Percentiles rank a stretch among this genome's conserved stretches.
Conservation (phyloP, 2,888 invertebrate genomes). For the Drosophila dives region DNA sequence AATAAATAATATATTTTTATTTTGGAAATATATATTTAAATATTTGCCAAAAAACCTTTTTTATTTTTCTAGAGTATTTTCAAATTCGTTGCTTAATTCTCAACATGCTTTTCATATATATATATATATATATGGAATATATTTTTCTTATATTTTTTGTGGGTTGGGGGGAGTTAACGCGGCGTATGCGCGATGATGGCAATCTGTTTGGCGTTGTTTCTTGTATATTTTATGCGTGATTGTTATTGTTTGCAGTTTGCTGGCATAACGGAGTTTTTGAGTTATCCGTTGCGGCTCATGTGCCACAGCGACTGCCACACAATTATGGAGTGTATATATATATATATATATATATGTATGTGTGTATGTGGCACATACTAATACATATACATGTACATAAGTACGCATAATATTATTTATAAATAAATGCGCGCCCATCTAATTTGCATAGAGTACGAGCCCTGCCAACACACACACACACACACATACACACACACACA, state of each 20-base stretch:
- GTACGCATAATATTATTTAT: slow-evolving; percentile 74
- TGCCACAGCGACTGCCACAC: slow-evolving; percentile 61
- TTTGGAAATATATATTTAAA: neutral
- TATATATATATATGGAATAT: neutral
- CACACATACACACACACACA: slow-evolving; percentile 2
- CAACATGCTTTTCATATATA: neutral
- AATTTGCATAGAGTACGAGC: slow-evolving; percentile 69
- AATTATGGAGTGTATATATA: slow-evolving; percentile 57
- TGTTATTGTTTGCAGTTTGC: slow-evolving; percentile 78
- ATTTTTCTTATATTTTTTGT: slow-evolving; percentile 5
- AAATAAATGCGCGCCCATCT: slow-evolving; percentile 78
- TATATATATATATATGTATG: neutral
- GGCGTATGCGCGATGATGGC: slow-evolving; percentile 72
- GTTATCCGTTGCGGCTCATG: slow-evolving; percentile 76
- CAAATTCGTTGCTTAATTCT: slow-evolving; percentile 9
- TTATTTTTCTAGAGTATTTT: slow-evolving; percentile 27
- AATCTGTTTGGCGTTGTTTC: slow-evolving; percentile 40
- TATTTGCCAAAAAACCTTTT: neutral
- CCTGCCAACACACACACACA: slow-evolving; percentile 26
- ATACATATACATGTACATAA: slow-evolving; percentile 7
- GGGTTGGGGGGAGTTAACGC: slow-evolving; percentile 21
- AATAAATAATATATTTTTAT: neutral
- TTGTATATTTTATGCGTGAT: slow-evolving; percentile 72
- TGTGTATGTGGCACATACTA: slow-evolving; percentile 12
- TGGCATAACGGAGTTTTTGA: slow-evolving; percentile 53